Percentiles rank a stretch among this genome's conserved stretches.
Evolutionary conservation across 1,140 invertebrate genomes (phyloP).

Genomic region (Heliconius eleuchia): DNA sequence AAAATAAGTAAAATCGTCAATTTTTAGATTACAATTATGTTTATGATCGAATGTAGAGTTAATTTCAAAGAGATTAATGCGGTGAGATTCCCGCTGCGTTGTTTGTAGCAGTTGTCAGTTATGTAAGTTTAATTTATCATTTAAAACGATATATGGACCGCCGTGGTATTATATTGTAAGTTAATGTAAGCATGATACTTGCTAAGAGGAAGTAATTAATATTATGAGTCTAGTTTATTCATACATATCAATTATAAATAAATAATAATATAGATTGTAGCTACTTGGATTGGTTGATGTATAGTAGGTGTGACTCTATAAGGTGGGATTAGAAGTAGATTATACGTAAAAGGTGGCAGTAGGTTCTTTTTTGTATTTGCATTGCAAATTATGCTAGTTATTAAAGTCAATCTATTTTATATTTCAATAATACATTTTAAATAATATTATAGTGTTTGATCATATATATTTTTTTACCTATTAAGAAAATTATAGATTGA

Average conservation of each 20-base stretch:
- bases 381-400: not conserved
- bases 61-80: slow-evolving; percentile 46
- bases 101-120: slow-evolving; percentile 60
- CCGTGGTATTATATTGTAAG: slow-evolving; percentile 14
- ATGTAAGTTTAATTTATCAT: slow-evolving; percentile 60
- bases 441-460: not conserved
- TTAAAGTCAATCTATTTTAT: not conserved
- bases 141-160: slow-evolving; percentile 32
- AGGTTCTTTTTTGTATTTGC: not conserved
- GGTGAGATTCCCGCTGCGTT: slow-evolving; percentile 54
- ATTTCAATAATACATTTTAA: not conserved
- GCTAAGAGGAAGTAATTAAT: slow-evolving; percentile 2
- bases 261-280: not conserved
- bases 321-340: not conserved
- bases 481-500: too few relatives aligned
- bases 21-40: slow-evolving; percentile 43
- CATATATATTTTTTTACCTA: not conserved
- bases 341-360: not conserved
- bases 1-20: slow-evolving; percentile 36
- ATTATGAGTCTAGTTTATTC: not conserved
- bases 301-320: not conserved
- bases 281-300: not conserved
- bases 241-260: not conserved
- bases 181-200: not conserved
- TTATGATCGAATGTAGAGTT: slow-evolving; percentile 46